phyloP scores from a whole-genome alignment of 2,113 vertebrate genomes.

The Athene noctua region DNA sequence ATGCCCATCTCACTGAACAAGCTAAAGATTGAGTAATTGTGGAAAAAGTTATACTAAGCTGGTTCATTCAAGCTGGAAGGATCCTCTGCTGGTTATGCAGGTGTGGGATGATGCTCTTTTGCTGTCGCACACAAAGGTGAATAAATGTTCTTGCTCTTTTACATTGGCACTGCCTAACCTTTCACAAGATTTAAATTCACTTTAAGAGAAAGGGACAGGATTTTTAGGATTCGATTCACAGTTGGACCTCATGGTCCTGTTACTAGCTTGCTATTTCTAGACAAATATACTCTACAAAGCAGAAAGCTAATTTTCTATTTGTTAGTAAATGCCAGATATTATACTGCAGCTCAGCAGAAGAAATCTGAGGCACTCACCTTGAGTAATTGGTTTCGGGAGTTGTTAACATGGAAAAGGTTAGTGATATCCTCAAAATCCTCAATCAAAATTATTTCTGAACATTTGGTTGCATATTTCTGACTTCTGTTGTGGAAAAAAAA shows the following conservation, averaged over 20 bases:
- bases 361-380: background rate
- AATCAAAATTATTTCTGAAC: background rate
- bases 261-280: background rate
- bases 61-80: background rate
- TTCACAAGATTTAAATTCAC: background rate
- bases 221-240: background rate
- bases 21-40: background rate
- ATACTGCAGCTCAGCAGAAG: background rate
- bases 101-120: background rate
- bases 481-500: background rate
- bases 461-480: background rate
- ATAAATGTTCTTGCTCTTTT: background rate
- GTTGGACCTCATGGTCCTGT: background rate
- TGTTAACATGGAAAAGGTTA: background rate
- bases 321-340: background rate
- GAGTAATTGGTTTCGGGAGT: background rate
- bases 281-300: background rate
- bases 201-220: background rate
- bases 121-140: background rate
- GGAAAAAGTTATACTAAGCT: background rate
- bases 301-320: background rate
- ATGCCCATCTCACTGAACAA: background rate
- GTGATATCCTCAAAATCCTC: background rate
- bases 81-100: background rate
- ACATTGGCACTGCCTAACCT: background rate